These are phyloP conservation scores for cat (Felis catus) DNA, from an alignment of 2,113 vertebrate species.

Conservation along the genomic window DNA sequence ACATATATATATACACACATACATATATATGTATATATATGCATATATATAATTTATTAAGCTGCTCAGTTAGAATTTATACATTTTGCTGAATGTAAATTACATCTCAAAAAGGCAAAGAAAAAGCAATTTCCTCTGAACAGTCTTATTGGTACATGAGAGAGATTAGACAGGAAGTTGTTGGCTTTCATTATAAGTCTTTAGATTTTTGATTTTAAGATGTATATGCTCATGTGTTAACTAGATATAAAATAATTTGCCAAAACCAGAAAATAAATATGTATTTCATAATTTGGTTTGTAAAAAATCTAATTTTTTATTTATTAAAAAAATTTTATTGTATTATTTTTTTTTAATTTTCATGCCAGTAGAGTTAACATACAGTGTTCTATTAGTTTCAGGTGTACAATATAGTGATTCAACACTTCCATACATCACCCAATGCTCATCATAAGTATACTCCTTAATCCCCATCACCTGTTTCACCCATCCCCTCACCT, in stretches of 20 bases:
- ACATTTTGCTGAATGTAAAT: neutral
- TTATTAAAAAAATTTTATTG: neutral
- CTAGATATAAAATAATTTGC: slow-evolving; percentile 21
- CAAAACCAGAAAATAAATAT: neutral
- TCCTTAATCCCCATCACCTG: neutral
- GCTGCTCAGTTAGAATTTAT: neutral
- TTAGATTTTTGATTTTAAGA: neutral
- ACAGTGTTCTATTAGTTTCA: neutral
- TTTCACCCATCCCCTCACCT: neutral
- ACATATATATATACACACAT: neutral
- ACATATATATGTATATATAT: neutral
- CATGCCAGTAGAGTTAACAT: neutral
- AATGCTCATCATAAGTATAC: neutral
- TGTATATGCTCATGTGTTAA: neutral
- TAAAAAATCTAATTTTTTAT: neutral
- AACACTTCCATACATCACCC: neutral
- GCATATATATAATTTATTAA: neutral
- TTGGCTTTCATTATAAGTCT: neutral
- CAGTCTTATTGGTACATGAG: neutral
- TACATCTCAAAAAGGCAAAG: neutral
- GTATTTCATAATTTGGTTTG: neutral
- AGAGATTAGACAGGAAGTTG: neutral
- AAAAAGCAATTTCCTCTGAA: neutral
- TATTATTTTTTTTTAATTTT: neutral
- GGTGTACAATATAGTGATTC: neutral